Evolutionary conservation across 2,888 invertebrate species (phyloP).

Genomic region (Drosophila dives): DNA sequence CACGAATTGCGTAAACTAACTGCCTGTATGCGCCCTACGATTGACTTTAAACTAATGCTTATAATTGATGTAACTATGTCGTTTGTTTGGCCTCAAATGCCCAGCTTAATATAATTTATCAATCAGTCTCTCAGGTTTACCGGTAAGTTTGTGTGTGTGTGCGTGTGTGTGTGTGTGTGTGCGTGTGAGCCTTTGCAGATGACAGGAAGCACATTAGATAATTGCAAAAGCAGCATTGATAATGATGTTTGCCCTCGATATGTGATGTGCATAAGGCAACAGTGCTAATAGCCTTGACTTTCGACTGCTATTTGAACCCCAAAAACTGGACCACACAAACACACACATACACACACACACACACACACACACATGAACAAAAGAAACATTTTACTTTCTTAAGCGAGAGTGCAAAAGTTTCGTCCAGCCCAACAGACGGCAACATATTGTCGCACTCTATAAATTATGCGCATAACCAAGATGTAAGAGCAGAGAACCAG

Average conservation of each 20-base stretch:
- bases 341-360: conserved; percentile 1
- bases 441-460: conserved; percentile 79
- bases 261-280: background rate
- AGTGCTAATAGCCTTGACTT: conserved; percentile 63
- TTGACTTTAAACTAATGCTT: conserved; percentile 70
- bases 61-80: conserved; percentile 73
- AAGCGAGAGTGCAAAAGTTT: conserved; percentile 61
- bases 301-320: conserved; percentile 47
- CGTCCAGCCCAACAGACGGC: conserved; percentile 47
- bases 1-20: conserved; percentile 28
- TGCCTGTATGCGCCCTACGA: conserved; percentile 39
- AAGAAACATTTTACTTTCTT: conserved; percentile 62
- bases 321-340: conserved; percentile 37
- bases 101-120: conserved; percentile 69
- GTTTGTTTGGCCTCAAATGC: conserved; percentile 43
- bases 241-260: conserved; percentile 30
- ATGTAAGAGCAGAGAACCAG: conserved; percentile 25
- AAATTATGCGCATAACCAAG: conserved; percentile 81
- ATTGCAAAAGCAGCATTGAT: conserved; percentile 53
- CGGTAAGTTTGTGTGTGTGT: too few relatives aligned
- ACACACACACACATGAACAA: conserved; percentile 8
- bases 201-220: conserved; percentile 53
- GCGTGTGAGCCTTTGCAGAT: conserved; percentile 13
- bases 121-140: conserved; percentile 46
- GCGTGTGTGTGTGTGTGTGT: conserved; percentile 1